Base-by-base conservation (phyloP, 2,888 invertebrate genomes). In the Drosophila quinaria region DNA sequence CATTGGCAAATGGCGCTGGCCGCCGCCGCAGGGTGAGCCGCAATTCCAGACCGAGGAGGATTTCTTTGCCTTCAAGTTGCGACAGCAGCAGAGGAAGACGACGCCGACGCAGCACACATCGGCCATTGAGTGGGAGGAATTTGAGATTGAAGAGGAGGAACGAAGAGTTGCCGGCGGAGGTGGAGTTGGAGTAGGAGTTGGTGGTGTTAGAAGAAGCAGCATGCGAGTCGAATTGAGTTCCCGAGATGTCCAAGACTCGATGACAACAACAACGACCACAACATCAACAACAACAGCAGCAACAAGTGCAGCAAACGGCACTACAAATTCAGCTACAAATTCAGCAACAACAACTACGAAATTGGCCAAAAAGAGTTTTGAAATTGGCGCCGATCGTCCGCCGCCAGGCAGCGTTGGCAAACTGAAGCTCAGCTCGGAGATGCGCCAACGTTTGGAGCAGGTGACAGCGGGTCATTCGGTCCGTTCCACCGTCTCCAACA, bases 1-100 rank as follows among this genome's bases (percentile, higher is more conserved):
- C 33, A 98, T 99, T 60, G 98, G 98, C 1, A 98, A 98, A 93
- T 98, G 98, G 98, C 94, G 97, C 71, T 98, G 98, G 98, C 98
- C 99, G 8, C 98, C 98, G 11, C 95, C 96, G 8, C 96, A 96
- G 63, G 95, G 94, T 51, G 95, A 95, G 17, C 96, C 95, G 1
- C 95, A 94, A 29, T 95, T 95, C 74, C 96, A 96, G 70, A 94
- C 94, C 15, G 97, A 97, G 89, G 97, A 97, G 88, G 96, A 96
- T 79, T 97, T 97, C 89, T 95, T 97, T 64, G 97, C 97, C 80
- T 98, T 98, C 87, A 98, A 98, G 93, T 94, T 97, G 94, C 94
- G 97, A 1, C 97, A 97, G 90, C 95, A 96, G 84, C 95, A 96
- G 74, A 94, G 97, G 42, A 96, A 97, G 91, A 96, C 96, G 22